Percentiles rank a stretch among this genome's conserved stretches.
Evolutionary conservation across 2,797 vertebrate species (phyloP).

Genomic region (Pelobates cultripes): DNA sequence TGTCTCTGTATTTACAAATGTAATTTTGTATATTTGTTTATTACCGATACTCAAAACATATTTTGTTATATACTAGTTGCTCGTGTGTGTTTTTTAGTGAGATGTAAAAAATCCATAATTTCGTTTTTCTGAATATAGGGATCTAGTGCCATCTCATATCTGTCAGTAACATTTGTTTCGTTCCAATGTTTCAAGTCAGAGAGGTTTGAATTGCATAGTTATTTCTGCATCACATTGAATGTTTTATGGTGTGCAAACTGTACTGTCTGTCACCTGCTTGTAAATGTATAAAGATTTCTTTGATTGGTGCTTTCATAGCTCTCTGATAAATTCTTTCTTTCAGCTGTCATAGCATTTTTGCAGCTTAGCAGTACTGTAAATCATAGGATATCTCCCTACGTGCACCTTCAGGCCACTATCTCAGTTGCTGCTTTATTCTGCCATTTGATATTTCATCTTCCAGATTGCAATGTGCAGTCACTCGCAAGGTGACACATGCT

Average conservation of each 20-base stretch:
- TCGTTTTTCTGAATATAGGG: neutral
- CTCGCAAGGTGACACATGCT: neutral
- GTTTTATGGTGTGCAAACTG: neutral
- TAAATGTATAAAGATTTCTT: neutral
- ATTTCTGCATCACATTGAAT: neutral
- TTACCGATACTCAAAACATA: too few relatives aligned
- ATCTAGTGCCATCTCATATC: neutral
- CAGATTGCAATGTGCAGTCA: constrained; percentile 5
- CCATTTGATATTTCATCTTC: constrained; percentile 6
- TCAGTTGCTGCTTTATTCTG: neutral
- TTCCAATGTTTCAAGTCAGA: neutral
- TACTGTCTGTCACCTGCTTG: neutral
- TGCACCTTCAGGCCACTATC: constrained; percentile 1
- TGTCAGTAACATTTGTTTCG: neutral
- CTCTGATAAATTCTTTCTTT: neutral
- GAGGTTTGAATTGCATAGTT: neutral
- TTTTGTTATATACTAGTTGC: too few relatives aligned
- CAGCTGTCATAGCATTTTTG: neutral
- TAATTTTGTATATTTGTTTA: too few relatives aligned
- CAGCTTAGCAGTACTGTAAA: neutral
- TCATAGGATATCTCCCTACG: constrained; percentile 5
- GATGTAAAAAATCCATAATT: too few relatives aligned
- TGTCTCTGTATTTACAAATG: too few relatives aligned
- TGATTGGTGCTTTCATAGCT: neutral
- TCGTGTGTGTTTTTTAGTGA: too few relatives aligned